Evolutionary conservation across 2,113 vertebrate genomes (phyloP).

Genomic region (Lagopus leucura): DNA sequence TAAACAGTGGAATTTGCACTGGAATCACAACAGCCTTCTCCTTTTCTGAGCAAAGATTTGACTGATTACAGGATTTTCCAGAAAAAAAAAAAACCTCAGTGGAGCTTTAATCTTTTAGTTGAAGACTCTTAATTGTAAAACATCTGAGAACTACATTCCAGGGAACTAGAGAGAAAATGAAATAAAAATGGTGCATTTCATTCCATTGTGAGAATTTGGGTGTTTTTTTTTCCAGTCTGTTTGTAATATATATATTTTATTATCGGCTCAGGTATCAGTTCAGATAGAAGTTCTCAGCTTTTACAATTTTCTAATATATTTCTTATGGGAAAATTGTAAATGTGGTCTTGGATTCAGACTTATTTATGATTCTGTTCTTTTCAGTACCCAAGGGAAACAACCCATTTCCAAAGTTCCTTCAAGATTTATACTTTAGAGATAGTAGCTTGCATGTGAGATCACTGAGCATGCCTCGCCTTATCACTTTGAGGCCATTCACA

Average conservation of each 20-base stretch:
- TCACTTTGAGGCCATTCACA: neutral
- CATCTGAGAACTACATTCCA: neutral
- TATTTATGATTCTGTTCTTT: constrained; percentile 6
- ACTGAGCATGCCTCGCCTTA: neutral
- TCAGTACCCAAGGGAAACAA: neutral
- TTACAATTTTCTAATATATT: neutral
- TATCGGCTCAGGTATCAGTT: neutral
- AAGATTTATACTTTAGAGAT: constrained; percentile 19
- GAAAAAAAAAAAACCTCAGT: constrained; percentile 7
- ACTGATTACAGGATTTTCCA: neutral
- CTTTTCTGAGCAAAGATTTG: neutral
- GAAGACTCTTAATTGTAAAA: constrained; percentile 1
- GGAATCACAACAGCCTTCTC: neutral
- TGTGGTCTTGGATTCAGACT: neutral
- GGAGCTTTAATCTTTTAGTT: neutral
- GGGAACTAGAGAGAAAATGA: constrained; percentile 4
- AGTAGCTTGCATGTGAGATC: neutral
- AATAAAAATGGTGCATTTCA: neutral
- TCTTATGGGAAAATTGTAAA: neutral
- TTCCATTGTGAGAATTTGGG: neutral
- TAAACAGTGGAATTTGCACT: neutral
- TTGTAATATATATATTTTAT: neutral
- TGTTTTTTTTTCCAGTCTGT: neutral
- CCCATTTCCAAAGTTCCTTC: neutral
- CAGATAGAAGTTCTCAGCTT: neutral